Evolutionary conservation across 2,797 vertebrate genomes (phyloP).

Genomic region (Nasua narica): DNA sequence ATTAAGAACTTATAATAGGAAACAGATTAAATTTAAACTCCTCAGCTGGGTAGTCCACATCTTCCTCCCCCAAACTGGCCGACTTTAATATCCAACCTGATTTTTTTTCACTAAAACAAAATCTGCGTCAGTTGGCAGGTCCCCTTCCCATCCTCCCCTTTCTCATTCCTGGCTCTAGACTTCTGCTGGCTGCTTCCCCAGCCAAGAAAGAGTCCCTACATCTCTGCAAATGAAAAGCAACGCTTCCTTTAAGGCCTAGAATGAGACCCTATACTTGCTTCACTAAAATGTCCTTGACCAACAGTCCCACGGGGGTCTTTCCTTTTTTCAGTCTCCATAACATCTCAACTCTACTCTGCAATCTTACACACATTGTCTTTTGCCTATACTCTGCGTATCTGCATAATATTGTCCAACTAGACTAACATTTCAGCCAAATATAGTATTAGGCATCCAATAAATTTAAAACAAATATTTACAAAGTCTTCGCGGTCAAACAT

Average conservation of each 20-base stretch:
- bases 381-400: neutral
- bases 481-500: constrained; percentile 15
- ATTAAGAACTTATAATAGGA: constrained; percentile 6
- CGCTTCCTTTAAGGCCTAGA: neutral
- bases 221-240: neutral
- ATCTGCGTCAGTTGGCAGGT: neutral
- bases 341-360: neutral
- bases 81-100: neutral
- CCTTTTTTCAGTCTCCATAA: neutral
- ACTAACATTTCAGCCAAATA: neutral
- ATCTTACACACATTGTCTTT: neutral
- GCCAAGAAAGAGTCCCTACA: neutral
- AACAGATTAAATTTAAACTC: constrained; percentile 31
- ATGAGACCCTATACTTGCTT: neutral
- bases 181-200: neutral
- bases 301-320: neutral
- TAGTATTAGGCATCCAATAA: neutral
- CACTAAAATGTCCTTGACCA: neutral
- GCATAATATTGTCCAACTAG: neutral
- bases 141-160: neutral
- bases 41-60: neutral
- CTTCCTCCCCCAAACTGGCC: neutral
- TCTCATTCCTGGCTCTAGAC: neutral
- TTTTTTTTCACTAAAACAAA: constrained; percentile 15
- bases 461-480: neutral